Conservation (phyloP, 2,797 vertebrate species). For the Monodelphis domestica region DNA sequence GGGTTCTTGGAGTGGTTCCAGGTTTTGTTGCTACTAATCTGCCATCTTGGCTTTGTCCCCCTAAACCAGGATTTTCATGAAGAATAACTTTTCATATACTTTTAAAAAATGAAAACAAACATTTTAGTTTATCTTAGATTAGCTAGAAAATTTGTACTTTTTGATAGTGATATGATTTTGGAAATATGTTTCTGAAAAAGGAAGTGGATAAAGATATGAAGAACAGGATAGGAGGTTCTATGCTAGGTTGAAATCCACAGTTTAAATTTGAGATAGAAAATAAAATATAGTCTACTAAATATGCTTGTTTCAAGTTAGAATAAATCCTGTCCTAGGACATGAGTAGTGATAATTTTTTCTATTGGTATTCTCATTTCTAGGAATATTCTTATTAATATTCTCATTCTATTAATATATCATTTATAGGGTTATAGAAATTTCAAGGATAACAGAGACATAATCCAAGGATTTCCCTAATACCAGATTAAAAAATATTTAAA, state of each 20-base stretch:
- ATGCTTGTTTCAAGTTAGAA: background rate
- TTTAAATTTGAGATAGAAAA: background rate
- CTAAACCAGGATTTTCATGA: background rate
- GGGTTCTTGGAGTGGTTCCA: too few relatives aligned
- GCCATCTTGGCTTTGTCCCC: too few relatives aligned
- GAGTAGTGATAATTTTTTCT: background rate
- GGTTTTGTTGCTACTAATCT: too few relatives aligned
- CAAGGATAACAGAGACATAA: background rate
- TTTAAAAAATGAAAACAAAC: background rate
- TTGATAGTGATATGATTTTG: background rate
- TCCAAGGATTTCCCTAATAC: background rate
- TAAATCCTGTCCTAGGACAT: background rate
- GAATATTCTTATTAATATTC: background rate
- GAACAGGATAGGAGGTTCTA: background rate
- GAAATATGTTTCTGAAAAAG: background rate
- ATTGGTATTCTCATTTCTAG: background rate
- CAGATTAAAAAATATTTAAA: background rate
- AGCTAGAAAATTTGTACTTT: background rate
- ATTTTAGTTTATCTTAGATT: background rate
- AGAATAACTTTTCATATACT: background rate
- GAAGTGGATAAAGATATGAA: background rate
- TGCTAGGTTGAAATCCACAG: background rate
- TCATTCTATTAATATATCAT: too few relatives aligned
- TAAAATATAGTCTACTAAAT: background rate
- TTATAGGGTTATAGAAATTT: background rate